These are phyloP conservation scores for Hedychridium roseum DNA, from an alignment of 2,888 invertebrate species.

Conservation along the genomic window DNA sequence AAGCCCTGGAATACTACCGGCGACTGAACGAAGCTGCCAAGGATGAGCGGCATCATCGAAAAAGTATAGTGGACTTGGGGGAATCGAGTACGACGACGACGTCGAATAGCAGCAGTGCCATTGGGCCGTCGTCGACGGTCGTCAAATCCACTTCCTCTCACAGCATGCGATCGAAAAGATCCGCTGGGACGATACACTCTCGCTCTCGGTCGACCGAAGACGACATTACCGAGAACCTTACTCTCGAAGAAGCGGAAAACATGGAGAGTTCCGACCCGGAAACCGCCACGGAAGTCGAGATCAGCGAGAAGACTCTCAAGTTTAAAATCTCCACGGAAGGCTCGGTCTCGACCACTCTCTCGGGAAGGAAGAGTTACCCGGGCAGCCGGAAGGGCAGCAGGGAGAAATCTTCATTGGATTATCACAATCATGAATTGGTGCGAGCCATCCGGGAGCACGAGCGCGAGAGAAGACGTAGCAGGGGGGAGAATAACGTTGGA, in stretches of 20 bases:
- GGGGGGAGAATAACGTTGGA: constrained; percentile 49
- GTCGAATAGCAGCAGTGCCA: constrained; percentile 29
- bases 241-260: constrained; percentile 66
- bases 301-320: constrained; percentile 78
- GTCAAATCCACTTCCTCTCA: constrained; percentile 61
- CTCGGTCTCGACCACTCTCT: constrained; percentile 59
- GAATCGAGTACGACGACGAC: constrained; percentile 41
- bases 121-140: constrained; percentile 33
- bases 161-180: constrained; percentile 62
- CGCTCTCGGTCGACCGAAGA: constrained; percentile 58
- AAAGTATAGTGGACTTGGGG: constrained; percentile 64
- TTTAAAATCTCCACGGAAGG: constrained; percentile 80
- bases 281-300: constrained; percentile 77
- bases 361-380: constrained; percentile 71
- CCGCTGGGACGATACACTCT: constrained; percentile 59
- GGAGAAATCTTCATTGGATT: constrained; percentile 66
- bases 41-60: constrained; percentile 69
- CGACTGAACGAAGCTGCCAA: constrained; percentile 71
- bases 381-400: constrained; percentile 75
- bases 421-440: constrained; percentile 63
- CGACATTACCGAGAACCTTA: constrained; percentile 56
- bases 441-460: constrained; percentile 66
- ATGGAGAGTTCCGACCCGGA: constrained; percentile 70
- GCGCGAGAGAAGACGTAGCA: constrained; percentile 51
- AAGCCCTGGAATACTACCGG: constrained; percentile 71